These are phyloP conservation scores for Muraenolepis orangiensis DNA, from an alignment of 2,797 vertebrate species.

Conservation along the genomic window DNA sequence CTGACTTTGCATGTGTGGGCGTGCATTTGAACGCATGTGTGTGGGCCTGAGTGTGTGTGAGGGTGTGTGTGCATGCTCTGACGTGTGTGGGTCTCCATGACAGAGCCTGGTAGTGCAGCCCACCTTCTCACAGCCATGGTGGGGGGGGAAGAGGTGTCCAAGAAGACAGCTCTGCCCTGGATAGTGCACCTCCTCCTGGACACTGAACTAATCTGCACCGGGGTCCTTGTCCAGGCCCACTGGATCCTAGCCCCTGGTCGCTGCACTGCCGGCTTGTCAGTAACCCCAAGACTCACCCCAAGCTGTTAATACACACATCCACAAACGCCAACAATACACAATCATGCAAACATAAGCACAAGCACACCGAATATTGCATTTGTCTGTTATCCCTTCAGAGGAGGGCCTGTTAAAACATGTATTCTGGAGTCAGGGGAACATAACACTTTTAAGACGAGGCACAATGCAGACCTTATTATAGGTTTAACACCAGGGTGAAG, in stretches of 20 bases:
- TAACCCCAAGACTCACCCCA: background rate
- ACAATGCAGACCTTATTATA: too few relatives aligned
- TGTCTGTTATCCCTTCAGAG: background rate
- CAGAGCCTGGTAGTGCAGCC: background rate
- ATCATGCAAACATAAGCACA: background rate
- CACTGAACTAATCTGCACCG: background rate
- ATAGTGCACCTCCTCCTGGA: slow-evolving; percentile 3
- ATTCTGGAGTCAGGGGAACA: background rate
- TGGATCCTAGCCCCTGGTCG: slow-evolving; percentile 8
- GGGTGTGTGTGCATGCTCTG: background rate
- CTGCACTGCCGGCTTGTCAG: background rate
- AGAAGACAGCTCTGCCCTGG: slow-evolving; percentile 2
- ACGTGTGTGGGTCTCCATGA: too few relatives aligned
- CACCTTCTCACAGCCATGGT: background rate
- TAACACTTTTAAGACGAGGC: background rate
- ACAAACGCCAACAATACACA: background rate
- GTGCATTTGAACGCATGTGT: background rate
- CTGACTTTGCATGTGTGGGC: background rate
- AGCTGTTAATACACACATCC: background rate
- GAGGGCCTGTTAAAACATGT: background rate
- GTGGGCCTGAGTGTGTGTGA: too few relatives aligned
- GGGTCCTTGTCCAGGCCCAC: slow-evolving; percentile 2
- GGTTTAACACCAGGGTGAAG: background rate
- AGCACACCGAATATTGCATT: background rate
- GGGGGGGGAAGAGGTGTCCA: background rate